phyloP scores from a whole-genome alignment of 2,113 vertebrate species.

The Ciconia maguari region DNA sequence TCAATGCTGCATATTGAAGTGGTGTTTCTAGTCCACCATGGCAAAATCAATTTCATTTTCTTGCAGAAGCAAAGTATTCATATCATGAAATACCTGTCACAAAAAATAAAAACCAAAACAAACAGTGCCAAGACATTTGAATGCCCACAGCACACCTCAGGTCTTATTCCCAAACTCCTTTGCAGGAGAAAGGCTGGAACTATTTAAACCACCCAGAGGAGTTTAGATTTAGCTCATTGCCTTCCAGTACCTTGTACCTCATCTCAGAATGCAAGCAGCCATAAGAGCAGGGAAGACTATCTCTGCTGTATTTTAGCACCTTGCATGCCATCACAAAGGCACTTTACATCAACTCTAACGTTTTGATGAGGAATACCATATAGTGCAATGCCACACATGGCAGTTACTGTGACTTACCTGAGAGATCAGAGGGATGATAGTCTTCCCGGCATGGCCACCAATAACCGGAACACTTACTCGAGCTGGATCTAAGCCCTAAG shows the following conservation, averaged over 20 bases:
- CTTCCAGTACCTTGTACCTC: not conserved
- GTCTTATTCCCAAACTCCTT: not conserved
- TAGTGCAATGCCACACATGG: not conserved
- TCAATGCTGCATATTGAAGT: rapidly evolving
- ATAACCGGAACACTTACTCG: constrained; percentile 90
- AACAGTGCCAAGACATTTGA: not conserved
- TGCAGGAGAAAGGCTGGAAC: not conserved
- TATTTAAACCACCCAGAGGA: not conserved
- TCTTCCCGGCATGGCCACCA: constrained; percentile 96
- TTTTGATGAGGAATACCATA: too few species aligned
- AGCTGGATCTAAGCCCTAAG: constrained; percentile 90
- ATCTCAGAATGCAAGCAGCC: not conserved
- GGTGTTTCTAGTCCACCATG: not conserved
- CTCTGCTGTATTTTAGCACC: not conserved
- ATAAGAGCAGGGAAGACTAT: not conserved
- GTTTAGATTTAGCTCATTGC: not conserved
- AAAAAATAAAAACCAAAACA: not conserved
- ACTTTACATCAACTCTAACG: not conserved
- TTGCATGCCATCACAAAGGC: not conserved
- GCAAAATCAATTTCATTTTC: not conserved
- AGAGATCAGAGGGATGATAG: constrained; percentile 96
- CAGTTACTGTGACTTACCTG: constrained; percentile 70
- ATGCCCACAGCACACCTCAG: not conserved
- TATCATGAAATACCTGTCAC: not conserved
- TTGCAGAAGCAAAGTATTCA: not conserved